phyloP scores from a whole-genome alignment of 35 echinoderm and acorn worm species.

The Holothuria glaberrima region DNA sequence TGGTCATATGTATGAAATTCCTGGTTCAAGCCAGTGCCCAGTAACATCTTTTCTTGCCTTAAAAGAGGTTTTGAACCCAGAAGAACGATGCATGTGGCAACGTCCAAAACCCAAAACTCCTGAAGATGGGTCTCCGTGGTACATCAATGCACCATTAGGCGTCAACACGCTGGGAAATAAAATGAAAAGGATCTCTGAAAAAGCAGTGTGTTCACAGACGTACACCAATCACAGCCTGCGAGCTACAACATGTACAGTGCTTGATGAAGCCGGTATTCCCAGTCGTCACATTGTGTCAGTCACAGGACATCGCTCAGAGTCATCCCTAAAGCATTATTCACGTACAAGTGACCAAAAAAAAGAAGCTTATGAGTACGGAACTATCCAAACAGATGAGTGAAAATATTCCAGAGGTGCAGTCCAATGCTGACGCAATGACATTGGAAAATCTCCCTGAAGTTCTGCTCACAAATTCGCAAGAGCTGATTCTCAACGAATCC shows the following conservation, averaged over 20 bases:
- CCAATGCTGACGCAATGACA: too few species aligned
- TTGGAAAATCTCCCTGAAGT: too few species aligned
- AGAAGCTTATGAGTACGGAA: constrained; percentile 25
- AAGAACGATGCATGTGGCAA: constrained; percentile 64
- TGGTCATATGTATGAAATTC: constrained; percentile 88
- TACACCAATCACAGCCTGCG: constrained; percentile 75
- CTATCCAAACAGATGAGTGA: constrained; percentile 12
- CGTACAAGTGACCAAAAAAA: constrained; percentile 40
- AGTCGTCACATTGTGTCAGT: constrained; percentile 66
- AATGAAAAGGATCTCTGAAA: constrained; percentile 77
- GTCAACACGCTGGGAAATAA: constrained; percentile 70
- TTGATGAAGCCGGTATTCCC: constrained; percentile 63
- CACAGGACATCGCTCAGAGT: constrained; percentile 22
- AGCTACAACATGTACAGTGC: constrained; percentile 54
- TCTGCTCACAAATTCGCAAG: too few species aligned
- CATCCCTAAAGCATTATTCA: constrained; percentile 69
- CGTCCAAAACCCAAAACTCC: constrained; percentile 38
- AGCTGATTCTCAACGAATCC: too few species aligned
- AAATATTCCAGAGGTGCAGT: too few species aligned
- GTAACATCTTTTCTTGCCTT: constrained; percentile 66
- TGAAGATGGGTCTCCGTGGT: constrained; percentile 19
- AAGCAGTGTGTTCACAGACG: constrained; percentile 45
- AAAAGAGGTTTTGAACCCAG: constrained; percentile 60
- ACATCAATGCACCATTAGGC: constrained; percentile 10
- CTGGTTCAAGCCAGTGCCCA: constrained; percentile 73